Percentiles rank a stretch among this genome's conserved stretches.
Conservation (phyloP, 2,113 vertebrate species). For the Dolichotis patagonum region DNA sequence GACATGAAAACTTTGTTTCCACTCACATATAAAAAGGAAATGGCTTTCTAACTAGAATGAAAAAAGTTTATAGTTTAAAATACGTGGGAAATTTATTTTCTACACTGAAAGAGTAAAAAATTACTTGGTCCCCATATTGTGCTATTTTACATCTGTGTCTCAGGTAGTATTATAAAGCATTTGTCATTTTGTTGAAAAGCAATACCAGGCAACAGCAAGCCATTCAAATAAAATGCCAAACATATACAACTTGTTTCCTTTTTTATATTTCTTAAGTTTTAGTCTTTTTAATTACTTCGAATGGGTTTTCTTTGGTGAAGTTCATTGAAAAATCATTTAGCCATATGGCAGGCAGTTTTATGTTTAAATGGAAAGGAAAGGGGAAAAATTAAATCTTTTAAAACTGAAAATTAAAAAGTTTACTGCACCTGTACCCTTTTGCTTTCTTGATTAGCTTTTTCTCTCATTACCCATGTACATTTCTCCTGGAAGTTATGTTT, state of each 20-base stretch:
- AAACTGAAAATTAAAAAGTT: slow-evolving; percentile 55
- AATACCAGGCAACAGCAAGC: neutral
- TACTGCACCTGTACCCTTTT: slow-evolving; percentile 57
- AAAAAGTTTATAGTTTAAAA: slow-evolving; percentile 50
- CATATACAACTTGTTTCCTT: neutral
- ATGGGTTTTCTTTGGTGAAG: slow-evolving; percentile 43
- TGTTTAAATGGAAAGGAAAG: slow-evolving; percentile 57
- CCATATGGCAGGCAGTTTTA: slow-evolving; percentile 46
- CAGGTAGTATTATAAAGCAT: slow-evolving; percentile 40
- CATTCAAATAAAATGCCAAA: slow-evolving; percentile 33
- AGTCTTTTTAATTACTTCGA: slow-evolving; percentile 64
- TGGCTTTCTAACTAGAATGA: slow-evolving; percentile 26
- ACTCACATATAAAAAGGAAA: slow-evolving; percentile 21
- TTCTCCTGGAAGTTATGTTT: neutral
- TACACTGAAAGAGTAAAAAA: neutral
- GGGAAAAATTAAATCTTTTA: neutral
- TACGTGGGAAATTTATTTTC: slow-evolving; percentile 17
- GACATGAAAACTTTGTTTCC: neutral
- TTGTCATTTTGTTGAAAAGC: slow-evolving; percentile 62
- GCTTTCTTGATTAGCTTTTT: slow-evolving; percentile 57
- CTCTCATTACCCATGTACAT: neutral
- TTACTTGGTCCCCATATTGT: neutral
- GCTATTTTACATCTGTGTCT: neutral
- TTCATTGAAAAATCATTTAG: slow-evolving; percentile 56
- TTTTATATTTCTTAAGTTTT: slow-evolving; percentile 41